phyloP scores from a whole-genome alignment of 2,113 vertebrate species.

The Cichladusa arquata region DNA sequence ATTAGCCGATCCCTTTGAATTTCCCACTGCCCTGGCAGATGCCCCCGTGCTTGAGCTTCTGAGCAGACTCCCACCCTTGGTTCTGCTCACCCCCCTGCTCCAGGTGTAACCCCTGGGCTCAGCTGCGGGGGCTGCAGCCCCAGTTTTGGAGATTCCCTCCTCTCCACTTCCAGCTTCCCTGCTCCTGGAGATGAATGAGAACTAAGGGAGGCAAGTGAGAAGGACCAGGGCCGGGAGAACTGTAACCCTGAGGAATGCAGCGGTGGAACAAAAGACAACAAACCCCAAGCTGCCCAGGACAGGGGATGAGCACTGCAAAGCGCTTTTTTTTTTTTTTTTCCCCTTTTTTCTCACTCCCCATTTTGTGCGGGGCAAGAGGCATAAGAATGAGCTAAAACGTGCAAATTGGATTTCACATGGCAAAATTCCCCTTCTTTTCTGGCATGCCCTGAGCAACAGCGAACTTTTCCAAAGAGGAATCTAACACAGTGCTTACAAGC shows the following conservation, averaged over 20 bases:
- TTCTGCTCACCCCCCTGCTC: background rate
- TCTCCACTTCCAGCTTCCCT: background rate
- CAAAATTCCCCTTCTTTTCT: slow-evolving; percentile 56
- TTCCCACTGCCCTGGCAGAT: background rate
- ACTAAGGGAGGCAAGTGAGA: background rate
- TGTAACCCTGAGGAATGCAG: slow-evolving; percentile 37
- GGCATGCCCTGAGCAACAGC: slow-evolving; percentile 17
- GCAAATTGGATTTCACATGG: slow-evolving; percentile 29
- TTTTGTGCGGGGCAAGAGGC: slow-evolving; percentile 3
- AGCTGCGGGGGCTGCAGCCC: background rate
- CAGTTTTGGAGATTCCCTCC: background rate
- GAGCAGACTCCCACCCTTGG: background rate
- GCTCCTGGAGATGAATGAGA: background rate
- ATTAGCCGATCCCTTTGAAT: background rate
- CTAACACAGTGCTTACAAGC: slow-evolving; percentile 34
- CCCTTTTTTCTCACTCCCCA: background rate
- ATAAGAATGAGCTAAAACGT: slow-evolving; percentile 58
- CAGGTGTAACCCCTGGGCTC: slow-evolving; percentile 1
- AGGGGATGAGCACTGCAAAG: slow-evolving; percentile 4
- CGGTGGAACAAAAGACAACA: slow-evolving; percentile 60
- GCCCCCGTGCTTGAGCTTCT: background rate
- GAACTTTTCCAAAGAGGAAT: slow-evolving; percentile 57
- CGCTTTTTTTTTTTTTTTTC: too few species aligned
- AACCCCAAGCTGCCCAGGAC: background rate
- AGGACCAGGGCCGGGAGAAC: background rate